Evolutionary conservation across 2,888 invertebrate genomes (phyloP).

Genomic region (Cosmia pyralina): DNA sequence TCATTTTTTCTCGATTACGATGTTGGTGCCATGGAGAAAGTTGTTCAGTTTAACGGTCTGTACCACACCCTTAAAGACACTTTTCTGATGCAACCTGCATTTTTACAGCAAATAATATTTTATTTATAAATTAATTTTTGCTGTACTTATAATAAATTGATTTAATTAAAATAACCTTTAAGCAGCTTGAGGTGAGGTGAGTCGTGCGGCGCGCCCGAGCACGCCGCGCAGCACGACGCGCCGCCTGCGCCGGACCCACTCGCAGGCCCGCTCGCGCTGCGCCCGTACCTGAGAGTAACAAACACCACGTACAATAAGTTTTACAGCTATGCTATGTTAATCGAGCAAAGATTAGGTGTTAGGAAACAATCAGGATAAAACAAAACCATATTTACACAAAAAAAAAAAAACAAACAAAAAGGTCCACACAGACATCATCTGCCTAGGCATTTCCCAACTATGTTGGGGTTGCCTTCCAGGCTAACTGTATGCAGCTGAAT

Average conservation of each 20-base stretch:
- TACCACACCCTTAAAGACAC: no score
- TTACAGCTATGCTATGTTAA: not conserved
- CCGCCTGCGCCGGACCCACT: not conserved
- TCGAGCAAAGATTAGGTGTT: no score
- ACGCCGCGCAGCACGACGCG: constrained; percentile 73
- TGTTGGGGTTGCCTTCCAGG: no score
- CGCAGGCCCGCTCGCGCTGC: constrained; percentile 38
- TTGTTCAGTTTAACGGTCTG: no score
- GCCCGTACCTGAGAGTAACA: constrained; percentile 71
- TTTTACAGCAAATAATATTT: no score
- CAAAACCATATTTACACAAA: not conserved
- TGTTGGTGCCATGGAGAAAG: no score
- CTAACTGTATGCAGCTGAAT: no score
- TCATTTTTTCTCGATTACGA: no score
- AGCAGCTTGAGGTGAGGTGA: constrained; percentile 71
- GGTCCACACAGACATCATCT: not conserved
- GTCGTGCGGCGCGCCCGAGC: constrained; percentile 60
- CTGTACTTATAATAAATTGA: not conserved
- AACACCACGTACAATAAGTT: not conserved
- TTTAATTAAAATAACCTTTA: constrained; percentile 69
- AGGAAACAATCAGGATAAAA: not conserved
- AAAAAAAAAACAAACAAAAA: not conserved
- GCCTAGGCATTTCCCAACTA: no score
- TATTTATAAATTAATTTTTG: no score
- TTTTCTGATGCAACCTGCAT: no score